Conservation (phyloP, 2,888 invertebrate genomes). For the Homarus gammarus region DNA sequence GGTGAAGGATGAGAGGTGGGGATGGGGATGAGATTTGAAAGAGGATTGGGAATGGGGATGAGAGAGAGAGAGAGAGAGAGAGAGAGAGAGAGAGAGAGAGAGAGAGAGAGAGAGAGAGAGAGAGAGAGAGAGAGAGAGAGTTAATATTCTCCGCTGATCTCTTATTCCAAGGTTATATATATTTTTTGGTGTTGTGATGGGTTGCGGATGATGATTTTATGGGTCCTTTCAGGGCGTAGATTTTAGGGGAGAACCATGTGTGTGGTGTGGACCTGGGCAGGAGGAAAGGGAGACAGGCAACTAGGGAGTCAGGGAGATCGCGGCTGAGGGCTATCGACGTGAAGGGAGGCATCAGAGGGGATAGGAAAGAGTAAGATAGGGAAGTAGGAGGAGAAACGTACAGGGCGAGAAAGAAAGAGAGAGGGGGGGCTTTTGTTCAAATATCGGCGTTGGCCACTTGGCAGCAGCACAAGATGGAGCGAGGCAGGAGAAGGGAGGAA, state of each 20-base stretch:
- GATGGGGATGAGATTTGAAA: neutral
- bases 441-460: conserved; percentile 35
- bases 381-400: too few species aligned
- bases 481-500: conserved; percentile 13
- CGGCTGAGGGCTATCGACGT: neutral
- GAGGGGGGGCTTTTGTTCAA: conserved; percentile 17
- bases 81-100: neutral
- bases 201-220: conserved; percentile 29
- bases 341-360: neutral
- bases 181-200: conserved; percentile 9
- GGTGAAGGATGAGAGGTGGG: neutral
- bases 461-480: conserved; percentile 34
- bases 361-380: neutral
- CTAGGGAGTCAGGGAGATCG: too few species aligned
- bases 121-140: conserved; percentile 2
- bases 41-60: neutral
- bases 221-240: neutral
- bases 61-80: neutral
- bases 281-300: neutral
- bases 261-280: neutral
- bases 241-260: conserved; percentile 5
- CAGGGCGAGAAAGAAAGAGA: neutral
- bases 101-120: neutral
- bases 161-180: neutral
- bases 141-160: neutral